Evolutionary conservation across 2,113 vertebrate species (phyloP), one percentile per base, ranked within the genome.

Genomic region (Heloderma charlesbogerti): DNA sequence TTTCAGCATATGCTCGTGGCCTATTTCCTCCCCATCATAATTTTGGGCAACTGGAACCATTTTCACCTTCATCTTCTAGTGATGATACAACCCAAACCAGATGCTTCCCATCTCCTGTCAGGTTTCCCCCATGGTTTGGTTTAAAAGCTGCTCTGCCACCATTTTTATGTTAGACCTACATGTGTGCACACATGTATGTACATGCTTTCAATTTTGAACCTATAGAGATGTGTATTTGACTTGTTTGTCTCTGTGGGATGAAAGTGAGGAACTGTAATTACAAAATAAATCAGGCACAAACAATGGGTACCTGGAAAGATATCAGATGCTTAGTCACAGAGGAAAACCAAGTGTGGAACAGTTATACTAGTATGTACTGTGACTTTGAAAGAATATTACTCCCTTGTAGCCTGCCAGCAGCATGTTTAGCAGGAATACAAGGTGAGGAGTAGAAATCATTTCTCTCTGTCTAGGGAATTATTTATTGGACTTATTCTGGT

Each of bases 361-460:
- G 63, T 66, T 27, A 27, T 60, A 3, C 57, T 91, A 91, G 74
- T 0, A 0, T 57, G 72, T 67, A 1, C 84, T 91, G 80, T 93
- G 91, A 34, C 86, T 90, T 43, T 89, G 27, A 95, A 89, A 3
- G 9, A 9, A 43, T 34, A 31, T 91, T 25, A 81, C 16, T 88
- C 25, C 3, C 43, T 71, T 54, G 37, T 40, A 89, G 2, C 86
- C 37, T 90, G 51, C 20, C n/a, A 72, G 31, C 6, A 27, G 4
- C 71, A 16, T 16, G 92, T 90, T 88, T 89, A 88, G 60, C 1
- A 43, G 31, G 80, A 3, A 18, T 3, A 48, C 3, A 88, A 87
- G 92, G 87, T 74, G 1, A 37, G 0, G 3, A 13, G 3, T 29
- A 3, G 16, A 48, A 45, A 69, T 60, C 22, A n/a, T 1, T 48